Base-by-base conservation (phyloP, 2,113 vertebrate species). In the Xenotilapia caudafasciata region DNA sequence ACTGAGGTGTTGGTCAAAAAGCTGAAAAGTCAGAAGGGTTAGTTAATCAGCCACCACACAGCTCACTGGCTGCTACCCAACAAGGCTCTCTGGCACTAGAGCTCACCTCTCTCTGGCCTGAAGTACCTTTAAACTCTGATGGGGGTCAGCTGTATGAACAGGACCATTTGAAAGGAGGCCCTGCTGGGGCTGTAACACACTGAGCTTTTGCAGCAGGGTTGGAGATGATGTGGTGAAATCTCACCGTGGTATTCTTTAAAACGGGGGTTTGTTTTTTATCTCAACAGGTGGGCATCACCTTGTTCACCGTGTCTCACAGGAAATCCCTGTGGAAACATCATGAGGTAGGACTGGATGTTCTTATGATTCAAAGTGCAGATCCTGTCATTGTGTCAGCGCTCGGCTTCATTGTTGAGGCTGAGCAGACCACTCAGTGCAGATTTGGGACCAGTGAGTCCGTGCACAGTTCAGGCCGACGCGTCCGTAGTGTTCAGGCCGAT, bases 241-340 rank as follows among this genome's bases (percentile, higher is more conserved):
- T 26, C 38, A 26, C 21, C 23, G 3, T 73, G 21, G 5, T 26
- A 0, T 11, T 28, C 40, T 75, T 75, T 45, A 73, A 73, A 15
- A 26, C 2, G 4, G 56, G 4, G 56, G 8, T 31, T 60, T 62
- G 58, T 33, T 35, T 60, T 62, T 35, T 79, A 12, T 80, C 13
- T 91, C 83, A 83, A n/a, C 92, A 99, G 99, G 98, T 99, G 84
- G 98, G 98, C 91, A 99, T 99, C 86, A 98, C 97, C 19, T 95
- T 99, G 90, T 99, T 99, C 96, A 99, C 99, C 4, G 98, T 99
- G 81, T 99, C 98, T 14, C 98, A 99, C 84, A 98, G 98, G 92
- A 99, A 99, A 92, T 99, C 98, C 47, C 97, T 99, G 56, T 99
- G 99, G 99, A 99, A 99, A 60, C 98, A 99, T 86, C 99, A 99